phyloP scores from a whole-genome alignment of 2,797 vertebrate genomes.

The Urosaurus nigricauda region DNA sequence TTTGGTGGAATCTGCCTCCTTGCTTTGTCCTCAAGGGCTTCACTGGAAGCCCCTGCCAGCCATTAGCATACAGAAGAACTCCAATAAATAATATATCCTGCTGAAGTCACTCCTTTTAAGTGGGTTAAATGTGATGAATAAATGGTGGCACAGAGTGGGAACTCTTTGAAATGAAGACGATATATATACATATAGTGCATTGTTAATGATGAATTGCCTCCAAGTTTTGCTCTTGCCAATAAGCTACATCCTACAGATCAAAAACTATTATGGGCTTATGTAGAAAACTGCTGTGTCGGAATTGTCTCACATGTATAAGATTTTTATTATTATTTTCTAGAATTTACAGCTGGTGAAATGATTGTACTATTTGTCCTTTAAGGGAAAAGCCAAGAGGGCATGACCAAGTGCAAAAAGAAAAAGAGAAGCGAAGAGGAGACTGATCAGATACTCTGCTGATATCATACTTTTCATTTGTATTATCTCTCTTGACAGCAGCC shows the following conservation, averaged over 20 bases:
- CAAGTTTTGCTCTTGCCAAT: slow-evolving; percentile 46
- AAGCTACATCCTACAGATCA: slow-evolving; percentile 37
- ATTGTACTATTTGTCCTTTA: slow-evolving; percentile 52
- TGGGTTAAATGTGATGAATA: slow-evolving; percentile 51
- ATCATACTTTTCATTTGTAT: slow-evolving; percentile 30
- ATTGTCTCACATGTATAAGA: slow-evolving; percentile 50
- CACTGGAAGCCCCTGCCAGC: slow-evolving; percentile 37
- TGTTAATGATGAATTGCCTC: slow-evolving; percentile 62
- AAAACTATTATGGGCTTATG: background rate
- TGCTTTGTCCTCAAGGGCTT: slow-evolving; percentile 59
- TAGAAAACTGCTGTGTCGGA: slow-evolving; percentile 14
- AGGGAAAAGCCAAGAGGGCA: slow-evolving; percentile 52
- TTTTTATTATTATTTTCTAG: slow-evolving; percentile 8
- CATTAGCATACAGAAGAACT: slow-evolving; percentile 42
- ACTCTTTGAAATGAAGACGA: slow-evolving; percentile 60
- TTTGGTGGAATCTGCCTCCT: slow-evolving; percentile 55
- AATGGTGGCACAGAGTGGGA: slow-evolving; percentile 45
- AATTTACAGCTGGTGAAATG: slow-evolving; percentile 65
- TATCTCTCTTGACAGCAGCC: slow-evolving; percentile 27
- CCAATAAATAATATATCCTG: slow-evolving; percentile 62
- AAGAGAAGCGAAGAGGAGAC: too few relatives aligned
- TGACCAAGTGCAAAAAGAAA: slow-evolving; percentile 1
- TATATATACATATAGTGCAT: slow-evolving; percentile 52
- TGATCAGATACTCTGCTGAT: slow-evolving; percentile 49
- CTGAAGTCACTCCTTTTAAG: slow-evolving; percentile 64